Percentiles rank a stretch among this genome's conserved stretches.
phyloP scores from a whole-genome alignment of 2,797 vertebrate species.

The Acanthornis magna region DNA sequence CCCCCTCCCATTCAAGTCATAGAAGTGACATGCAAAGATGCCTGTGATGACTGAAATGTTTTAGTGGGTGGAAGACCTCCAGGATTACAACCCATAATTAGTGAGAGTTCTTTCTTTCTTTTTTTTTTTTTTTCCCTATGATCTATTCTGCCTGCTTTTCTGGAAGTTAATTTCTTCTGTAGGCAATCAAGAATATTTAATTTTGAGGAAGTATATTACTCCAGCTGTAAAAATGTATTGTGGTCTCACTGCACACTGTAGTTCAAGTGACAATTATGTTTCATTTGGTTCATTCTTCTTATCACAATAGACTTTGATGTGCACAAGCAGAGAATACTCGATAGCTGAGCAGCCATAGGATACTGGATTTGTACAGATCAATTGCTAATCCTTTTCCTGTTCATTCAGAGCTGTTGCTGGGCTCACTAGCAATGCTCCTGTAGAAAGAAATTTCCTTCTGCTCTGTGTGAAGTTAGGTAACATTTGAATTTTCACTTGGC shows the following conservation, averaged over 20 bases:
- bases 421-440: not conserved
- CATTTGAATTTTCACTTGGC: not conserved
- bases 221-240: not conserved
- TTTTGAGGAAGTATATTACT: not conserved
- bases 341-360: not conserved
- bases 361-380: not conserved
- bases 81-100: not conserved
- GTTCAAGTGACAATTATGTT: slow-evolving; percentile 19
- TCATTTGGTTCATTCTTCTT: slow-evolving; percentile 24
- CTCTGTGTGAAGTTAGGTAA: not conserved
- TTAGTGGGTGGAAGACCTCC: not conserved
- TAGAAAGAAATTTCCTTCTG: not conserved
- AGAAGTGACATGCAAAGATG: not conserved
- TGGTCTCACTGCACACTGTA: not conserved
- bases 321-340: not conserved
- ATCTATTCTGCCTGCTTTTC: not conserved
- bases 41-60: not conserved
- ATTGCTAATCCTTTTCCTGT: not conserved
- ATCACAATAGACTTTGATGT: not conserved
- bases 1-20: not conserved
- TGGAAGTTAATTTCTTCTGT: slow-evolving; percentile 9
- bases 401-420: not conserved
- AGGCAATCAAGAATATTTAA: slow-evolving; percentile 10
- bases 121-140: not conserved
- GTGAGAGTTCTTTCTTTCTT: not conserved